A percentile compares a stretch with the other conserved stretches of the same genome.
Conservation (phyloP, 2,113 vertebrate species). For the Cromileptes altivelis region DNA sequence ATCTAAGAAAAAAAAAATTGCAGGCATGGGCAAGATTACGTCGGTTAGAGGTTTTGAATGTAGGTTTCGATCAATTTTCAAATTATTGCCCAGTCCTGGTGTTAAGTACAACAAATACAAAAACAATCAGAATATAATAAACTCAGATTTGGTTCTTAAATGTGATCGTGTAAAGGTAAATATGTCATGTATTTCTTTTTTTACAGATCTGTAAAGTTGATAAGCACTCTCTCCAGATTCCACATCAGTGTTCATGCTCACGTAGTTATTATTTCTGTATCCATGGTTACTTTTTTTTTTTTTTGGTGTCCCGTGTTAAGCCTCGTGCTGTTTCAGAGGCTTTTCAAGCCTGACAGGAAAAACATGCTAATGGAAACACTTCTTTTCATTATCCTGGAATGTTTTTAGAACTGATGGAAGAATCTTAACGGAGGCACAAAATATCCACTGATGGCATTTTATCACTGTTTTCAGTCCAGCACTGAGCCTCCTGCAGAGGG, state of each 20-base stretch:
- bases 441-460: not conserved
- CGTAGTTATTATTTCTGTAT: slow-evolving; percentile 11
- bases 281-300: not conserved
- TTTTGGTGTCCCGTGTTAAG: not conserved
- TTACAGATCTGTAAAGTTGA: not conserved
- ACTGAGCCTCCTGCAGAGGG: not conserved
- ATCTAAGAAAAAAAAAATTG: no score
- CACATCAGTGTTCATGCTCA: not conserved
- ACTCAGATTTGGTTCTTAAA: not conserved
- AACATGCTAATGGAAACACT: not conserved
- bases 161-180: not conserved
- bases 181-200: not conserved
- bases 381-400: slow-evolving; percentile 24
- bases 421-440: not conserved
- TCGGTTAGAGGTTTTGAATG: no score
- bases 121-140: not conserved
- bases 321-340: not conserved
- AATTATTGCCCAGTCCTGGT: no score
- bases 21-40: no score
- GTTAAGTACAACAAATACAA: not conserved
- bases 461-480: not conserved
- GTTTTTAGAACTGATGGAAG: slow-evolving; percentile 4
- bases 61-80: no score
- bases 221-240: no score
- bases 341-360: not conserved